Conservation (phyloP, 2,797 vertebrate genomes). For the Staurois parvus region DNA sequence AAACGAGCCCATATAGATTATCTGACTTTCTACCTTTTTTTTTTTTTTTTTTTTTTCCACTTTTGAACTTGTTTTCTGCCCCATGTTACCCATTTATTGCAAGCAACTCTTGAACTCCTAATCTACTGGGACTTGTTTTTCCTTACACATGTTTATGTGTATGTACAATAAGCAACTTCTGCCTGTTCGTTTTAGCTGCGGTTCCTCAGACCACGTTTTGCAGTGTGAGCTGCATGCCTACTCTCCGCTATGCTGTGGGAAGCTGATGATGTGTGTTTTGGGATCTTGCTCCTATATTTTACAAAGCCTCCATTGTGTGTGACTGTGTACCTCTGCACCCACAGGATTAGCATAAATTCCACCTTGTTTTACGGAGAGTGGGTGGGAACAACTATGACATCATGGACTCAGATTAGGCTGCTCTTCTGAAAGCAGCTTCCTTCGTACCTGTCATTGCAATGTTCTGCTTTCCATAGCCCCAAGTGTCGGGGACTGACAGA, state of each 20-base stretch:
- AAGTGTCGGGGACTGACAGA: background rate
- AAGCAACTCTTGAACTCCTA: too few species aligned
- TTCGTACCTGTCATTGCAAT: background rate
- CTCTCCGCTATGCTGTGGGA: slow-evolving; percentile 2
- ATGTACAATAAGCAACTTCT: background rate
- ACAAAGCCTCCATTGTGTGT: slow-evolving; percentile 30
- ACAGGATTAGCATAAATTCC: slow-evolving; percentile 30
- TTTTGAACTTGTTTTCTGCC: too few species aligned
- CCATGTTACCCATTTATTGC: too few species aligned
- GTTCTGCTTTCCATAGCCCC: slow-evolving; percentile 30
- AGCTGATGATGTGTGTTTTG: slow-evolving; percentile 26
- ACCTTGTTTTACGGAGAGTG: background rate
- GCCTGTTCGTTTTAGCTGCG: background rate
- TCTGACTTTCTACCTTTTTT: too few species aligned
- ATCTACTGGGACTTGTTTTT: too few species aligned
- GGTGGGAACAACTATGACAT: slow-evolving; percentile 10
- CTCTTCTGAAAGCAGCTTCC: background rate
- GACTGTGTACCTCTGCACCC: slow-evolving; percentile 2
- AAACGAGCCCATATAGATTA: too few species aligned
- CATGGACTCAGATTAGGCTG: background rate
- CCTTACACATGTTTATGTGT: background rate
- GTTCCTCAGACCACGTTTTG: background rate
- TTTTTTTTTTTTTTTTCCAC: too few species aligned
- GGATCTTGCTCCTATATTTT: slow-evolving; percentile 10
- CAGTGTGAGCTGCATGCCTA: slow-evolving; percentile 8